Evolutionary conservation across 2,113 vertebrate species (phyloP), one percentile per base, ranked within the genome.

Genomic region (Periophthalmodon schlosseri): DNA sequence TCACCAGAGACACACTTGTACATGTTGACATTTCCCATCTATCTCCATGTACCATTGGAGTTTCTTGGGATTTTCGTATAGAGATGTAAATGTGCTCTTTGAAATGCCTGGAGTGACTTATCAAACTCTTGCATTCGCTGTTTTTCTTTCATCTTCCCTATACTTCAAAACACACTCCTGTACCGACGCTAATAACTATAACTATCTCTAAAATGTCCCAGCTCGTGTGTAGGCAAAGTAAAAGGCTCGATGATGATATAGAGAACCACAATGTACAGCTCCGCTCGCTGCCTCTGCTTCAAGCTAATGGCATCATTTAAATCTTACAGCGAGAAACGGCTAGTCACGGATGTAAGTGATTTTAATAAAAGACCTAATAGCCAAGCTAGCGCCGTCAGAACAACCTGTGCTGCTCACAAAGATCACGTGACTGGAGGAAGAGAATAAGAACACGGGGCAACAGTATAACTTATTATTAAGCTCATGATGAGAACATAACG

Each of bases 381-480:
- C 64, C 34, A 10, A 75, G 71, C 68, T 58, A 11, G 20, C 18
- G 63, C 63, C 18, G 12, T 14, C 20, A 33, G 49, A 74, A 69
- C 73, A 70, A 75, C 73, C 74, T 78, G 72, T 16, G 1, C 61
- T 24, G 58, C 34, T 46, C 67, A 24, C 72, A 80, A 84, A 72
- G 56, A 56, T 78, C 74, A 66, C 77, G 58, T 73, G 86, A 78
- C 67, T 81, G 49, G 73, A 83, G 82, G 74, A 82, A 81, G 69
- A 58, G 28, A 73, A 84, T 85, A 28, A 79, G 77, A 84, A 79
- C 79, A 83, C 76, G 72, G 57, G 81, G 89, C 86, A 88, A 84
- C 66, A 65, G 77, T 73, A 75, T 20, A 33, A 64, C 61, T 18
- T 3, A 16, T 6, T 16, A 52, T 52, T 52, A 52, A 18, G 16